Evolutionary conservation across 2,113 vertebrate genomes (phyloP).

Genomic region (Aleadryas rufinucha): DNA sequence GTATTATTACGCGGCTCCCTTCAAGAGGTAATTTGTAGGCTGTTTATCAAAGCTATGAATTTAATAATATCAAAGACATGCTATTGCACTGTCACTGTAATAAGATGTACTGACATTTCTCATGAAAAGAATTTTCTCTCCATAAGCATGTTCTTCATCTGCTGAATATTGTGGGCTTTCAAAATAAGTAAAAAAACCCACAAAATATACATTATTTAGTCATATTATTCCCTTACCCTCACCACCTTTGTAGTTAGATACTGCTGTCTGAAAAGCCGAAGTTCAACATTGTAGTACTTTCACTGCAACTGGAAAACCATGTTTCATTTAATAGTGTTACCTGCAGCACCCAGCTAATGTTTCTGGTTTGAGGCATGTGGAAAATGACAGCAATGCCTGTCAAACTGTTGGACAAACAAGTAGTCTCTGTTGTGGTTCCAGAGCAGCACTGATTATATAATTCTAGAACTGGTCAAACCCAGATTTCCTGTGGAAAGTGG

Average conservation of each 20-base stretch:
- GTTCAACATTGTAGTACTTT: not conserved
- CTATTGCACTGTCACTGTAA: slow-evolving; percentile 16
- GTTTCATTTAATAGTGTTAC: not conserved
- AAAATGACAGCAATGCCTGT: not conserved
- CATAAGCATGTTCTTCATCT: not conserved
- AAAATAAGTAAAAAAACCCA: not conserved
- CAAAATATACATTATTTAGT: not conserved
- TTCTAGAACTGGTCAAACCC: not conserved
- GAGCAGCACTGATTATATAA: not conserved
- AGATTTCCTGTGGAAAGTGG: not conserved
- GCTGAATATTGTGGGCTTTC: not conserved
- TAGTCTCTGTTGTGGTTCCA: not conserved
- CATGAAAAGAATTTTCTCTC: slow-evolving; percentile 3
- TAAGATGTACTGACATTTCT: slow-evolving; percentile 44
- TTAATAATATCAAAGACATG: slow-evolving; percentile 62
- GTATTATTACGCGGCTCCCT: slow-evolving; percentile 66
- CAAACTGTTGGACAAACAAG: not conserved
- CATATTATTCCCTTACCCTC: not conserved
- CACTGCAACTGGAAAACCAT: not conserved
- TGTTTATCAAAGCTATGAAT: slow-evolving; percentile 75
- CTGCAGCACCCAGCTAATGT: not conserved
- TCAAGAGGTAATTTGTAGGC: slow-evolving; percentile 67
- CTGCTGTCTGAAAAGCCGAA: not conserved
- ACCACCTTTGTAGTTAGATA: not conserved
- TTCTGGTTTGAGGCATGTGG: not conserved